Conservation (phyloP, 2,888 invertebrate genomes). For the Nephrotoma appendiculata region DNA sequence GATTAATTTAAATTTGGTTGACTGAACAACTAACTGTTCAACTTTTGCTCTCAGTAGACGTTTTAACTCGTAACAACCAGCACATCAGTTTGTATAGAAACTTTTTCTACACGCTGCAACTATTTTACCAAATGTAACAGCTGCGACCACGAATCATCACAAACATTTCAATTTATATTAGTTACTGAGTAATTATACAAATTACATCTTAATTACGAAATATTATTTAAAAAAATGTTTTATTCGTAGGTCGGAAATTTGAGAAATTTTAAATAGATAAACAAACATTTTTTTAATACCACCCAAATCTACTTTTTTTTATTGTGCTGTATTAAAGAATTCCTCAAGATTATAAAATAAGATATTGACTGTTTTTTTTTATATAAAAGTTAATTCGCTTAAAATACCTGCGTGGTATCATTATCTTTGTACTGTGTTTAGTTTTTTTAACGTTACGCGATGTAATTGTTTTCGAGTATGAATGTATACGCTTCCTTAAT, state of each 20-base stretch:
- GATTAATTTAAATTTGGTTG: neutral
- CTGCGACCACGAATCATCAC: neutral
- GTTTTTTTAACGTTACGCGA: too few species aligned
- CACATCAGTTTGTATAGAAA: too few species aligned
- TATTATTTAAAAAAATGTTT: neutral
- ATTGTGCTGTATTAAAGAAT: neutral
- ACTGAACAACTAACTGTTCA: neutral
- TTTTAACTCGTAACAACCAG: too few species aligned
- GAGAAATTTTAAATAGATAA: neutral
- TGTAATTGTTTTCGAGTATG: neutral
- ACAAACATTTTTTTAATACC: neutral
- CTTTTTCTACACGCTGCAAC: too few species aligned
- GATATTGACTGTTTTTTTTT: neutral
- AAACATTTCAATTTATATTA: neutral
- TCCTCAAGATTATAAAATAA: neutral
- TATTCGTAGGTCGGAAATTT: neutral
- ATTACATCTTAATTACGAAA: neutral
- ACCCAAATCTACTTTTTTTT: neutral
- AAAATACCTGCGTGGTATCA: neutral
- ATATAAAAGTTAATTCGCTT: neutral
- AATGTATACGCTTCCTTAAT: neutral
- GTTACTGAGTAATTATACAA: neutral
- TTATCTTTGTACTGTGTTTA: neutral
- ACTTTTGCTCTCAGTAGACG: neutral
- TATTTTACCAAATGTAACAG: neutral